Conservation (phyloP, 1,140 invertebrate species). For the Palaemon carinicauda region DNA sequence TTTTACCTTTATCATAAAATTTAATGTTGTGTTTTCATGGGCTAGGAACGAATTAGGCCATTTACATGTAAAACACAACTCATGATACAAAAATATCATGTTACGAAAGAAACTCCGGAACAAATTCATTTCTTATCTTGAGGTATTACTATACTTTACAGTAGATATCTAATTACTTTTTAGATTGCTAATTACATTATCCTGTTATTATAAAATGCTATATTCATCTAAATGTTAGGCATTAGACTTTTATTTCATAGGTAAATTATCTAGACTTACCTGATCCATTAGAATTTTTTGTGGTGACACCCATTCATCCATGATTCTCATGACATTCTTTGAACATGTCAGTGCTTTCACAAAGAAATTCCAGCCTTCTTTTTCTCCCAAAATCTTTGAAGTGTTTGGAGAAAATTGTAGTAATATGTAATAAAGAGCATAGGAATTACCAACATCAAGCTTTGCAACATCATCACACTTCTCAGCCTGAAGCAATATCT, state of each 20-base stretch:
- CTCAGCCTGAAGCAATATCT: not conserved
- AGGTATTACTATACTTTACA: too few relatives aligned
- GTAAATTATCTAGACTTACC: not conserved
- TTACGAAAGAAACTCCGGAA: too few relatives aligned
- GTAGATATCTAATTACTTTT: too few relatives aligned
- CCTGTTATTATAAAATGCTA: not conserved
- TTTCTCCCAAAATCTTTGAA: not conserved
- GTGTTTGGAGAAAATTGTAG: not conserved
- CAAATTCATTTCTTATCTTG: too few relatives aligned
- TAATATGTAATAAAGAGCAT: conserved; percentile 16
- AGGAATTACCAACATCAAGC: not conserved
- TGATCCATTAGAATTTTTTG: conserved; percentile 18
- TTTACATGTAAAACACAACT: too few relatives aligned
- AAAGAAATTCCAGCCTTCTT: conserved; percentile 9
- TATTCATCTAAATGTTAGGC: not conserved
- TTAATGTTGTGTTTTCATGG: too few relatives aligned
- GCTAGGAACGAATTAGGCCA: too few relatives aligned
- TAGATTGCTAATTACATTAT: too few relatives aligned
- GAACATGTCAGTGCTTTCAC: not conserved
- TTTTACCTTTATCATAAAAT: too few relatives aligned
- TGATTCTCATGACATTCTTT: not conserved
- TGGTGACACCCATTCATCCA: not conserved
- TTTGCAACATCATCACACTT: not conserved
- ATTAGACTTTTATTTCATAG: not conserved
- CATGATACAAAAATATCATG: too few relatives aligned